Base-by-base conservation (phyloP, 2,888 invertebrate genomes). In the Apeira syringaria region DNA sequence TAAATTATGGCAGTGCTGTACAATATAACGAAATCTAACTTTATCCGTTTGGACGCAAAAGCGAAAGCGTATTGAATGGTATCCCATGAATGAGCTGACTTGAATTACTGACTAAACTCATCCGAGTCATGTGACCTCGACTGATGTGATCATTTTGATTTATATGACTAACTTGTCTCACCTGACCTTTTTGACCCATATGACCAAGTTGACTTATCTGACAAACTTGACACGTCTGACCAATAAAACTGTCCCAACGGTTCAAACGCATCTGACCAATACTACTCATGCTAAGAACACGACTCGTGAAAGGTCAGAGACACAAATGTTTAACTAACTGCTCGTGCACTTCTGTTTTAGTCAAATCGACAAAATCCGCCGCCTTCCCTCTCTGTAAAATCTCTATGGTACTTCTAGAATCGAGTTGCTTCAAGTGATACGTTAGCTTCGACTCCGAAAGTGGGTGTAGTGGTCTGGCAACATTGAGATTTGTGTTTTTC, bases 331-430 rank as follows among this genome's bases (percentile, higher is more conserved):
- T 81, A 13, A 78, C 44, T 27, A 89, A 53, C 36, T 75, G 79
- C 34, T 80, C 82, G 0, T 74, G 61, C 0, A 88, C 72, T 5
- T 89, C 88, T 0, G 56, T 63, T 46, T 86, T 87, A 0, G 81
- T 72, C 6, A 88, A 29, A 39, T 87, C 87, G 0, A 74, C 77
- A 41, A 84, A 83, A 12, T 87, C 87, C 0, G 80, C 77, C 0
- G 79, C 63, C 35, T 81, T 80, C 0, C 88, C 88, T 1, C 88
- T 45, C 33, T 87, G 87, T 8, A 88, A 27, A 18, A 88, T 88
- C 55, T 88, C 88, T 39, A 88, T 81, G 0, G 84, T 83, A 1
- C 67, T 74, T 39, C 87, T 70, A 0, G 85, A 80, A 1, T 86
- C 87, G 0, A 89, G 38, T 20, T 80, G 80, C 22, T 74, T 80